phyloP scores from a whole-genome alignment of 1,140 invertebrate species.

The Conus betulinus region DNA sequence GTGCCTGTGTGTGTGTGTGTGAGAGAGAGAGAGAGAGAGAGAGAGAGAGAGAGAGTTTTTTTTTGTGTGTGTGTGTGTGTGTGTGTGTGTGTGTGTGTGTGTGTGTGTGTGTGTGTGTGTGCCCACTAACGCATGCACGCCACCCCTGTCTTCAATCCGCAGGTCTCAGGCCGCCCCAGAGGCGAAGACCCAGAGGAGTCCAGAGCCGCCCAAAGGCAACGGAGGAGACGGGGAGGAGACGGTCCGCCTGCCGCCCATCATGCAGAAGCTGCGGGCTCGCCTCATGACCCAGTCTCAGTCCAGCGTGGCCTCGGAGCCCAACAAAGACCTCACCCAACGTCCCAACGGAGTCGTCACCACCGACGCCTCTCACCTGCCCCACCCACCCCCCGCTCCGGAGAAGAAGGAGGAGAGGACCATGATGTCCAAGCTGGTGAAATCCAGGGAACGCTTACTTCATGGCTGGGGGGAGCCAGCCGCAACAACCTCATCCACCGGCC shows the following conservation, averaged over 20 bases:
- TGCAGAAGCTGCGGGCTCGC: neutral
- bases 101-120: neutral
- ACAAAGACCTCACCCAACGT: too few relatives aligned
- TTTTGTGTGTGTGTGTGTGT: neutral
- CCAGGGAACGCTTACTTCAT: slow-evolving; percentile 27
- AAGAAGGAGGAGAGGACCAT: slow-evolving; percentile 15
- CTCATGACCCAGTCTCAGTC: slow-evolving; percentile 4
- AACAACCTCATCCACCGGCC: neutral
- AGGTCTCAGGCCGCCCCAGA: neutral
- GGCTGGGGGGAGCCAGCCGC: neutral
- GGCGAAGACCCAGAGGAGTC: slow-evolving; percentile 14
- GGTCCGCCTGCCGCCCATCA: slow-evolving; percentile 38
- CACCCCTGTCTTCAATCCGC: neutral
- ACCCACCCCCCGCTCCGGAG: neutral
- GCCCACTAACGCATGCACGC: neutral
- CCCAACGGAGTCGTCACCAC: neutral
- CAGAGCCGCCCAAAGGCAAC: slow-evolving; percentile 1
- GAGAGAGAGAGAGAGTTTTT: too few relatives aligned
- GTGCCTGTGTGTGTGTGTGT: neutral
- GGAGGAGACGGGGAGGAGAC: neutral
- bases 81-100: neutral
- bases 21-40: too few relatives aligned
- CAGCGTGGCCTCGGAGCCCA: neutral
- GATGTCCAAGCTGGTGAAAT: slow-evolving; percentile 31
- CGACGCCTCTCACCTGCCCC: too few relatives aligned